phyloP scores from a whole-genome alignment of 2,797 vertebrate species.

The Galago senegalensis region DNA sequence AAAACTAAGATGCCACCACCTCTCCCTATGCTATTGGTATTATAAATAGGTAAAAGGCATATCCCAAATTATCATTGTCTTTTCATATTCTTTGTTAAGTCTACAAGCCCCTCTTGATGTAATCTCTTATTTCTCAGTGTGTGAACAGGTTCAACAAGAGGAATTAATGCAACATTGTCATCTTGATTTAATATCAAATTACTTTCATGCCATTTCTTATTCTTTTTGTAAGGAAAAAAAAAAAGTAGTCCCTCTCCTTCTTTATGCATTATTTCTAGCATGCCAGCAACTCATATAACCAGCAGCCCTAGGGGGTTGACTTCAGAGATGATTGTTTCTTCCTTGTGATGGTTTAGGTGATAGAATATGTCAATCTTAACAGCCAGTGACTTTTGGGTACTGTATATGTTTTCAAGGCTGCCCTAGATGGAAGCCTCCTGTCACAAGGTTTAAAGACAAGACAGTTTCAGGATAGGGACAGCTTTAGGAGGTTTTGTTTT shows the following conservation, averaged over 20 bases:
- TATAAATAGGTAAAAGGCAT: background rate
- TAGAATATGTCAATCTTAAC: constrained; percentile 83
- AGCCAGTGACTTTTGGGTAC: constrained; percentile 67
- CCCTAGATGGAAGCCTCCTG: constrained; percentile 78
- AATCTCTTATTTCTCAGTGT: background rate
- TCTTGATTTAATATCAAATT: constrained; percentile 72
- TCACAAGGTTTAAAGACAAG: constrained; percentile 82
- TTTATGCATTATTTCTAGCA: constrained; percentile 63
- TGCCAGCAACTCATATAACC: constrained; percentile 64
- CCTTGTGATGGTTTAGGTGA: constrained; percentile 77
- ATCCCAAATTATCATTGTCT: background rate
- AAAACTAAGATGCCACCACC: background rate
- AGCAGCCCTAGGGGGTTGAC: constrained; percentile 71
- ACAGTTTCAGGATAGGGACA: constrained; percentile 67
- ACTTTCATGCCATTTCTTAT: constrained; percentile 18
- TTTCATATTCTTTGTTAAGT: background rate
- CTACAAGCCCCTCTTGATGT: background rate
- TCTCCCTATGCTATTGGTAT: background rate
- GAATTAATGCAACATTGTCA: constrained; percentile 8
- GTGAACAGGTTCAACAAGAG: background rate
- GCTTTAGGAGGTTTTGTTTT: constrained; percentile 79
- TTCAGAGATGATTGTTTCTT: constrained; percentile 83
- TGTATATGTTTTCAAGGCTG: constrained; percentile 57
- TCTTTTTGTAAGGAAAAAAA: constrained; percentile 15
- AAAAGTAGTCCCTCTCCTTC: constrained; percentile 24